These are phyloP conservation scores for Sarcophaga caerulescens DNA, from an alignment of 2,888 invertebrate genomes.

Conservation along the genomic window DNA sequence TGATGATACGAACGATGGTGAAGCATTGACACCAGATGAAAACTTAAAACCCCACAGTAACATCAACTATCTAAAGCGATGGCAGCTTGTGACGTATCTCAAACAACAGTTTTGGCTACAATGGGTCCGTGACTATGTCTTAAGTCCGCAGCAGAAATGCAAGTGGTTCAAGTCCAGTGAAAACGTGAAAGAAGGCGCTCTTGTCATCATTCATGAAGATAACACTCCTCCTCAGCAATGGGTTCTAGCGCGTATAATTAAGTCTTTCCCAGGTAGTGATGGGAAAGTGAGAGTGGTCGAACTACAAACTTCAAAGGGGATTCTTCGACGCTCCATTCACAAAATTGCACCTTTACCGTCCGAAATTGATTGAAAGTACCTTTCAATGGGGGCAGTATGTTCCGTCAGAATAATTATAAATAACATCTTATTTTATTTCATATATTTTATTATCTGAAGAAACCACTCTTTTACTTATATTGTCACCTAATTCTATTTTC, in stretches of 20 bases:
- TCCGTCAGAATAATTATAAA: background rate
- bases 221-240: too few relatives aligned
- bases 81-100: slow-evolving; percentile 49
- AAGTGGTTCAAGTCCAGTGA: slow-evolving; percentile 46
- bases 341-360: slow-evolving; percentile 37
- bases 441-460: too few relatives aligned
- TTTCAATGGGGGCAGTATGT: background rate
- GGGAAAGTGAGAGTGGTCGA: too few relatives aligned
- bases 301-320: slow-evolving; percentile 24
- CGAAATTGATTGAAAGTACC: background rate
- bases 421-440: too few relatives aligned
- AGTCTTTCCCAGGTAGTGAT: too few relatives aligned
- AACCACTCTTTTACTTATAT: too few relatives aligned
- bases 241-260: too few relatives aligned
- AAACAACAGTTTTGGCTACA: slow-evolving; percentile 60
- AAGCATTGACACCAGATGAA: slow-evolving; percentile 14
- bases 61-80: slow-evolving; percentile 40
- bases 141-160: slow-evolving; percentile 33
- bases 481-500: too few relatives aligned
- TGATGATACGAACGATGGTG: too few relatives aligned
- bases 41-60: slow-evolving; percentile 4
- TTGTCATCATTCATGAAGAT: too few relatives aligned
- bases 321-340: slow-evolving; percentile 15
- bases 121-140: slow-evolving; percentile 57
- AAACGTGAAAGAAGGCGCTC: slow-evolving; percentile 30